These are phyloP conservation scores for Crematogaster levior DNA, from an alignment of 2,888 invertebrate species.

Conservation along the genomic window DNA sequence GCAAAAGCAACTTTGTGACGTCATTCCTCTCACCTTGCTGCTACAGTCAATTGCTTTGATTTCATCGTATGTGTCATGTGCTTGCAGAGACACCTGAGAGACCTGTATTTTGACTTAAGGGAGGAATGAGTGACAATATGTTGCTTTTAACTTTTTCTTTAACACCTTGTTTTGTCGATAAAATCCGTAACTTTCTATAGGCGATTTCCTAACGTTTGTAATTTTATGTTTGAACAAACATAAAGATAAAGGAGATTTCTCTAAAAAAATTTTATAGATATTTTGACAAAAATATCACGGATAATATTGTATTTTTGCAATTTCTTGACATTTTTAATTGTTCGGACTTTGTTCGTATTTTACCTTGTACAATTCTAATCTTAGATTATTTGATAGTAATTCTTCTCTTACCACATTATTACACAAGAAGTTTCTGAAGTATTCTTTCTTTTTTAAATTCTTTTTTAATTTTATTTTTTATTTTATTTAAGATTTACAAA, in stretches of 20 bases:
- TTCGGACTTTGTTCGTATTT: not conserved
- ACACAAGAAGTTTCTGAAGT: not conserved
- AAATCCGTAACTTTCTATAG: not conserved
- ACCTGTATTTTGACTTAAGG: not conserved
- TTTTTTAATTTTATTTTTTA: not conserved
- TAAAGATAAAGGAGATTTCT: not conserved
- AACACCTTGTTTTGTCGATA: not conserved
- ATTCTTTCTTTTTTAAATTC: not conserved
- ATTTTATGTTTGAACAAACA: not conserved
- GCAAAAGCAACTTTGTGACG: constrained; percentile 70
- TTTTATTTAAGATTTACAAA: constrained; percentile 26
- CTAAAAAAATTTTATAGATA: not conserved
- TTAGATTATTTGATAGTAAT: not conserved
- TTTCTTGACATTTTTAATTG: not conserved
- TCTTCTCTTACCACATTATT: not conserved
- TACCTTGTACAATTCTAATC: not conserved
- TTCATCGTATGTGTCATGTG: constrained; percentile 29
- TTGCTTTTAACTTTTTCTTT: not conserved
- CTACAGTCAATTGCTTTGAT: constrained; percentile 65
- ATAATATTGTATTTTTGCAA: not conserved
- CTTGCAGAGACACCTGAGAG: not conserved
- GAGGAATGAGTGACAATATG: not conserved
- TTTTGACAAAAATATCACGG: not conserved
- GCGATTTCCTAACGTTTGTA: not conserved
- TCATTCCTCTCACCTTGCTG: constrained; percentile 57